phyloP scores from a whole-genome alignment of 2,888 invertebrate species.

The Eupithecia tripunctaria region DNA sequence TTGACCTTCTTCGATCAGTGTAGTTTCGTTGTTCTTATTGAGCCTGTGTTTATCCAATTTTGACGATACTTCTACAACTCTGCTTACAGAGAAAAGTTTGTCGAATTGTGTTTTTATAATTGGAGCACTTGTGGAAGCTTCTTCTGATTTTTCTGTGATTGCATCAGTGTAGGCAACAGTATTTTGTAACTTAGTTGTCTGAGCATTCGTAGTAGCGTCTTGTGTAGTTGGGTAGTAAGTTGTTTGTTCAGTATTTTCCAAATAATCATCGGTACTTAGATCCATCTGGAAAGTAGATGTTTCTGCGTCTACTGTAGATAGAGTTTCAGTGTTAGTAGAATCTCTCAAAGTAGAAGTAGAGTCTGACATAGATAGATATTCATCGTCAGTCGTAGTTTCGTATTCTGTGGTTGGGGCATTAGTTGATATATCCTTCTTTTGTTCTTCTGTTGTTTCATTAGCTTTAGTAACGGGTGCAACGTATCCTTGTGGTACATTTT shows the following conservation, averaged over 20 bases:
- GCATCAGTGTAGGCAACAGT: conserved; percentile 44
- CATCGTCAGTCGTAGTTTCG: conserved; percentile 67
- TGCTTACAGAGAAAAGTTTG: conserved; percentile 87
- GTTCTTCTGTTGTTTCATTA: conserved; percentile 48
- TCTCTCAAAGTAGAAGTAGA: conserved; percentile 55
- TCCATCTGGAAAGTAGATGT: conserved; percentile 66
- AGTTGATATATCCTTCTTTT: conserved; percentile 53
- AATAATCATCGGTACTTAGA: conserved; percentile 72
- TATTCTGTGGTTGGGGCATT: conserved; percentile 50
- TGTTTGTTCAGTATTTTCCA: conserved; percentile 66
- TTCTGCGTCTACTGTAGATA: conserved; percentile 60
- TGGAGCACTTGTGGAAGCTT: conserved; percentile 53
- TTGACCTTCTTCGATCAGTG: conserved; percentile 80
- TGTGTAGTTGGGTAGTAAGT: conserved; percentile 65
- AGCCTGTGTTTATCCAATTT: conserved; percentile 85
- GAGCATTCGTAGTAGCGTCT: conserved; percentile 52
- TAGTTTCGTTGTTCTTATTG: conserved; percentile 83
- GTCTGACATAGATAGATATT: conserved; percentile 71
- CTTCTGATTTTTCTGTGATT: conserved; percentile 49
- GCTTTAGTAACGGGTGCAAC: conserved; percentile 48
- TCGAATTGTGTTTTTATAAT: conserved; percentile 80
- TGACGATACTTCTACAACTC: conserved; percentile 88
- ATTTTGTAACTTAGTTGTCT: conserved; percentile 52
- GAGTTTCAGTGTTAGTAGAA: conserved; percentile 55
- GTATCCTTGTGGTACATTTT: conserved; percentile 76